phyloP scores from a whole-genome alignment of 2,888 invertebrate species.

The Trissonchulus sp. region DNA sequence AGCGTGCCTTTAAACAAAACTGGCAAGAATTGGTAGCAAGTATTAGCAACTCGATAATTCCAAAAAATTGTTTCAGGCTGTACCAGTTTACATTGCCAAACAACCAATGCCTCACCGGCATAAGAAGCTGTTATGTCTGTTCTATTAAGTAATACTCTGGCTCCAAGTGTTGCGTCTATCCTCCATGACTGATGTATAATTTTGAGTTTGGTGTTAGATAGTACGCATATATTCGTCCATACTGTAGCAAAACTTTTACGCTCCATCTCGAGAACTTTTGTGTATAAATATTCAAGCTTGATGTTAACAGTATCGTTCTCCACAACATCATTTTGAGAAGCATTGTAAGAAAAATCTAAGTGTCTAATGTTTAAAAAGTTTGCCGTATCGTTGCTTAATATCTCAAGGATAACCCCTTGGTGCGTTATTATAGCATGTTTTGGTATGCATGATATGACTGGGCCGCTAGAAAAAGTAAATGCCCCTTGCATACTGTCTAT shows the following conservation, averaged over 20 bases:
- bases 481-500: background rate
- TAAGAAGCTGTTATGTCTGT: conserved; percentile 23
- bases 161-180: conserved; percentile 26
- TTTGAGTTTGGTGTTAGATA: background rate
- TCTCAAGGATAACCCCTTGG: background rate
- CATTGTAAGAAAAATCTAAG: too few species aligned
- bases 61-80: conserved; percentile 14
- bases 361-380: background rate
- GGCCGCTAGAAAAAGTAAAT: background rate
- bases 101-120: conserved; percentile 25
- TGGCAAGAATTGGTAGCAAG: conserved; percentile 21
- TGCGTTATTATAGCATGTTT: background rate
- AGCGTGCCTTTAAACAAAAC: conserved; percentile 9
- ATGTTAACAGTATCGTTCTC: conserved; percentile 15
- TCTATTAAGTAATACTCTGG: conserved; percentile 11
- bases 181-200: conserved; percentile 13
- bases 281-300: conserved; percentile 21
- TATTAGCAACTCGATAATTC: conserved; percentile 19
- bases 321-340: background rate
- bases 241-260: background rate
- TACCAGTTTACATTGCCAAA: conserved; percentile 14
- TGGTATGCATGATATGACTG: background rate
- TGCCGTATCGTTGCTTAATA: background rate
- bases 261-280: conserved; percentile 11
- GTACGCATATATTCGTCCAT: conserved; percentile 14